These are phyloP conservation scores for Siniperca scherzeri DNA, from an alignment of 2,797 vertebrate genomes.

Conservation along the genomic window DNA sequence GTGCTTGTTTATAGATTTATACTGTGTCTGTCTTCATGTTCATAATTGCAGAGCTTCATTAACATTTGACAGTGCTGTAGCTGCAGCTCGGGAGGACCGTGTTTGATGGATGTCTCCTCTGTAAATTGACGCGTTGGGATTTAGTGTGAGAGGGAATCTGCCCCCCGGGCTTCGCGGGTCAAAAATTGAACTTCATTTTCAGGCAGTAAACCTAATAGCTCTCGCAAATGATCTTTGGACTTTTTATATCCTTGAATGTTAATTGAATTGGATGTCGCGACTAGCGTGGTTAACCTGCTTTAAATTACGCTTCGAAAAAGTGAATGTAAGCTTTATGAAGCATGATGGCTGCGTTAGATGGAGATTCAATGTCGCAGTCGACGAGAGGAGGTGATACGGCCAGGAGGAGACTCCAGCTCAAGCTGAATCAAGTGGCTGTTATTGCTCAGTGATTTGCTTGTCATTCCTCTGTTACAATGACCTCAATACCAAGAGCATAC, in stretches of 20 bases:
- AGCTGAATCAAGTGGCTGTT: constrained; percentile 27
- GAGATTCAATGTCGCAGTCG: not conserved
- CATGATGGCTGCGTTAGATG: constrained; percentile 9
- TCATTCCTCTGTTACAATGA: constrained; percentile 39
- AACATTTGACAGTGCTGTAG: constrained; percentile 31
- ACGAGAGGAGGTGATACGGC: not conserved
- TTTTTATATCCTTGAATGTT: constrained; percentile 51
- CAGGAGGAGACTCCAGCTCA: not conserved
- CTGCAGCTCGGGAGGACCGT: not conserved
- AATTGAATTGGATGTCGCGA: constrained; percentile 62
- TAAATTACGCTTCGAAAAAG: constrained; percentile 53
- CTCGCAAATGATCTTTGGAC: constrained; percentile 46
- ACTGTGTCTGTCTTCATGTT: constrained; percentile 24
- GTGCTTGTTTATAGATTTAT: constrained; percentile 21
- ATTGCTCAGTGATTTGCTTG: constrained; percentile 38
- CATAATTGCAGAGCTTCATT: constrained; percentile 45
- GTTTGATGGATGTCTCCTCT: constrained; percentile 52
- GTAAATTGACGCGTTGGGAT: constrained; percentile 55
- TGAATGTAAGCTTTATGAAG: constrained; percentile 17
- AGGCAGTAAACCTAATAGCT: constrained; percentile 51
- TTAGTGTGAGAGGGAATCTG: constrained; percentile 15
- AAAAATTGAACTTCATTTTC: constrained; percentile 63
- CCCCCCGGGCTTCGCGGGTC: constrained; percentile 39
- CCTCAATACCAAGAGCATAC: constrained; percentile 41
- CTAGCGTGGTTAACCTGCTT: constrained; percentile 30